Evolutionary conservation across 2,888 invertebrate species (phyloP), one percentile per base, ranked within the genome.

Genomic region (Protodeltote pygarga): DNA sequence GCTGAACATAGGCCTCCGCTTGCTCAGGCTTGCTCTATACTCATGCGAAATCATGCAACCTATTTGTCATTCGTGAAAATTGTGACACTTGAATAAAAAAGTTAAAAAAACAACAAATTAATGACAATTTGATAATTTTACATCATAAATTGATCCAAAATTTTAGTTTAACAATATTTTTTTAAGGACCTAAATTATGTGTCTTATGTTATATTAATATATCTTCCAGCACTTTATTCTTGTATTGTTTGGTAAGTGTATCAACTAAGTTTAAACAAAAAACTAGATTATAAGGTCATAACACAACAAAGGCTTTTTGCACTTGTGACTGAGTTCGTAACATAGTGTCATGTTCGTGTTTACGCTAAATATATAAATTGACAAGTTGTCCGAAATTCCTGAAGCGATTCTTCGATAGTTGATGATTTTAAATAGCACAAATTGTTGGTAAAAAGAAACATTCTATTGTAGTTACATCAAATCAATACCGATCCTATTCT

Each of bases 171-270:
- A 10, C 5, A 17, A 15, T 25, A n/a, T 23, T 4, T 16, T 29
- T 48, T 38, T 24, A 15, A 15, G 17, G 19, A 31, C 23, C 28
- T 10, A 66, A 66, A 66, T 65, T 66, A 47, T 66, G 38, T 35
- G 42, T 24, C 10, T 9, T 31, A 20, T 25, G 19, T 23, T 9
- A 3, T 19, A 15, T 14, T 23, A 16, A 20, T 20, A 19, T 39
- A 19, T n/a, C 8, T 29, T 37, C 5, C 3, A 11, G 13, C 2
- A 32, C n/a, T n/a, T n/a, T 17, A 14, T 19, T 28, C 29, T 44
- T 35, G 17, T 51, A 23, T 38, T 42, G 19, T 42, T 14, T 2
- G 57, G 58, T 58, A 55, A 49, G 58, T 62, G 3, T 25, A 5
- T 0, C 11, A 16, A 8, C 3, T 20, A 1, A 8, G 8, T 3